Evolutionary conservation across 2,113 vertebrate species (phyloP).

Genomic region (Labeo rohita): DNA sequence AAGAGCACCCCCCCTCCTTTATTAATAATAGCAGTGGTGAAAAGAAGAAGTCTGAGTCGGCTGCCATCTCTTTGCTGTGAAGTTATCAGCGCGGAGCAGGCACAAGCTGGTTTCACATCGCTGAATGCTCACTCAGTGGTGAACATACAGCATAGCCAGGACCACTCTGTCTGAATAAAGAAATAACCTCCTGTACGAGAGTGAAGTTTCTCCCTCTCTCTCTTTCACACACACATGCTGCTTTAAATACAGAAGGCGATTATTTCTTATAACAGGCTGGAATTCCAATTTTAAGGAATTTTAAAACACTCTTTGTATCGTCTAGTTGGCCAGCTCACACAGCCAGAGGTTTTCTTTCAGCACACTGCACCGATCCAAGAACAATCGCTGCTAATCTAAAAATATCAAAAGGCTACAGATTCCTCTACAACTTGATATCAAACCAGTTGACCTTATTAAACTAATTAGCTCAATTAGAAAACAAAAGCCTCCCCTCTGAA

Average conservation of each 20-base stretch:
- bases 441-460: conserved; percentile 72
- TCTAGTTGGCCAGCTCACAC: neutral
- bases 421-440: conserved; percentile 53
- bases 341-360: neutral
- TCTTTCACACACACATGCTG: conserved; percentile 26
- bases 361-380: neutral
- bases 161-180: conserved; percentile 53
- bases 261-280: neutral
- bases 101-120: conserved; percentile 71
- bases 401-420: conserved; percentile 27
- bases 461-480: conserved; percentile 61
- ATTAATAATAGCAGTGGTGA: conserved; percentile 71
- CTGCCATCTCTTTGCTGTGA: conserved; percentile 43
- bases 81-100: conserved; percentile 77
- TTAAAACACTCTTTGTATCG: neutral
- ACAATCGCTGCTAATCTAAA: neutral
- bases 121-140: conserved; percentile 73
- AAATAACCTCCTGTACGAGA: conserved; percentile 50
- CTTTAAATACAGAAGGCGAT: conserved; percentile 4
- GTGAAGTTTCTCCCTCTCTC: conserved; percentile 17
- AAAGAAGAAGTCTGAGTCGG: conserved; percentile 49
- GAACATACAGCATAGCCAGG: conserved; percentile 64
- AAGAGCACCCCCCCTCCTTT: conserved; percentile 62
- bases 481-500: conserved; percentile 58
- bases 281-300: conserved; percentile 18